A percentile compares a stretch with the other conserved stretches of the same genome.
These are phyloP conservation scores for Drosophila ambigua DNA, from an alignment of 1,140 invertebrate species.

Conservation along the genomic window DNA sequence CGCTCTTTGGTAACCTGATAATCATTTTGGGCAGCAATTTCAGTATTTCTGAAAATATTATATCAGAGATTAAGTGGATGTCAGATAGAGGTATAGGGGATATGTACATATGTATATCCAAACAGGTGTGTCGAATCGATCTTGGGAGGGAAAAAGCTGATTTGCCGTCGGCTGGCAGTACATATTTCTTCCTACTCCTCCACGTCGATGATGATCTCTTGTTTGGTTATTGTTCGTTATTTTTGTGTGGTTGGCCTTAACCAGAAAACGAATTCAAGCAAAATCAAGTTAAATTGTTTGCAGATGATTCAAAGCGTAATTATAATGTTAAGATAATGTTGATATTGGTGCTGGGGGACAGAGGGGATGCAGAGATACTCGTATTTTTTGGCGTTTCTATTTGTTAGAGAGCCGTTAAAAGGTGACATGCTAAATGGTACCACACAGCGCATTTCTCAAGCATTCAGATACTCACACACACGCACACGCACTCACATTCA, in stretches of 20 bases:
- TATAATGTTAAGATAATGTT: conserved; percentile 78
- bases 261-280: conserved; percentile 36
- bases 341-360: conserved; percentile 47
- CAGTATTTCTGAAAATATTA: conserved; percentile 41
- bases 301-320: conserved; percentile 79
- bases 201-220: conserved; percentile 34
- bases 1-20: conserved; percentile 24
- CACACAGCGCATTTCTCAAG: conserved; percentile 67
- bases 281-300: conserved; percentile 63
- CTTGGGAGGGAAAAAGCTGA: background rate
- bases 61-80: conserved; percentile 10
- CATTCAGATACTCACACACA: conserved; percentile 45
- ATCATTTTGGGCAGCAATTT: conserved; percentile 41
- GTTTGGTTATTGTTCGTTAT: conserved; percentile 21
- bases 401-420: conserved; percentile 76
- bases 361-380: conserved; percentile 15
- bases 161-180: conserved; percentile 42
- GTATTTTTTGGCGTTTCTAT: conserved; percentile 58
- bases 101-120: background rate
- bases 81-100: background rate
- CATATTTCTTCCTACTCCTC: background rate
- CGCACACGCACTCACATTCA: conserved; percentile 28
- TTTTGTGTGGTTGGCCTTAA: conserved; percentile 1
- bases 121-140: conserved; percentile 29
- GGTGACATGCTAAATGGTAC: conserved; percentile 80